Evolutionary conservation across 1,140 invertebrate species (phyloP).

Genomic region (Diploscapter pachys): DNA sequence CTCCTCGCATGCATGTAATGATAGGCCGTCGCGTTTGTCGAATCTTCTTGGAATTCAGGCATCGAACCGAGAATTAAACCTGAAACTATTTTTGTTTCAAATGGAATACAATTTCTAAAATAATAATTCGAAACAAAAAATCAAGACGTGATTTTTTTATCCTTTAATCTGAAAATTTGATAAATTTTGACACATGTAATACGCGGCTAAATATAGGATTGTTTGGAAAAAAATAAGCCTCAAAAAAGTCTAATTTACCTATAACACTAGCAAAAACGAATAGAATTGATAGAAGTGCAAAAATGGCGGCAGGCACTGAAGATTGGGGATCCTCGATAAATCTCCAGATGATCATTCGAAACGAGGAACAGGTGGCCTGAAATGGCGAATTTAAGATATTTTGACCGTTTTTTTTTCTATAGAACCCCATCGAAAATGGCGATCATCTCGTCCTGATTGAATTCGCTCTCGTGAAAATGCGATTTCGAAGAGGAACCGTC

Average conservation of each 20-base stretch:
- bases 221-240: too few species aligned
- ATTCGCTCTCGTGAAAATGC: slow-evolving; percentile 27
- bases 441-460: slow-evolving; percentile 35
- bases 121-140: not conserved
- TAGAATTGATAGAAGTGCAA: slow-evolving; percentile 49
- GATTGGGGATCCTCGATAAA: slow-evolving; percentile 54
- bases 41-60: slow-evolving; percentile 56
- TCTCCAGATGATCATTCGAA: slow-evolving; percentile 48
- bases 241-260: slow-evolving; percentile 21
- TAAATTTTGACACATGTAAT: too few species aligned
- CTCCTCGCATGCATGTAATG: slow-evolving; percentile 44
- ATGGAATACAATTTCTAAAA: slow-evolving; percentile 1
- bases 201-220: too few species aligned
- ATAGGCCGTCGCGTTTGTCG: slow-evolving; percentile 47
- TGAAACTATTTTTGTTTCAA: slow-evolving; percentile 15
- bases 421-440: slow-evolving; percentile 47
- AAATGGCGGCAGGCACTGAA: slow-evolving; percentile 46
- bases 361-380: slow-evolving; percentile 39
- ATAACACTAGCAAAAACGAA: slow-evolving; percentile 53
- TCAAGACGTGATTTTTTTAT: slow-evolving; percentile 16
- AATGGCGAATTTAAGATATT: not conserved
- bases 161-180: not conserved
- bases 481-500: slow-evolving; percentile 14
- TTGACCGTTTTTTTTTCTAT: slow-evolving; percentile 1
- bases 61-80: slow-evolving; percentile 56